Evolutionary conservation across 1,140 invertebrate genomes (phyloP), one percentile per base, ranked within the genome.

Genomic region (Nomia melanderi): DNA sequence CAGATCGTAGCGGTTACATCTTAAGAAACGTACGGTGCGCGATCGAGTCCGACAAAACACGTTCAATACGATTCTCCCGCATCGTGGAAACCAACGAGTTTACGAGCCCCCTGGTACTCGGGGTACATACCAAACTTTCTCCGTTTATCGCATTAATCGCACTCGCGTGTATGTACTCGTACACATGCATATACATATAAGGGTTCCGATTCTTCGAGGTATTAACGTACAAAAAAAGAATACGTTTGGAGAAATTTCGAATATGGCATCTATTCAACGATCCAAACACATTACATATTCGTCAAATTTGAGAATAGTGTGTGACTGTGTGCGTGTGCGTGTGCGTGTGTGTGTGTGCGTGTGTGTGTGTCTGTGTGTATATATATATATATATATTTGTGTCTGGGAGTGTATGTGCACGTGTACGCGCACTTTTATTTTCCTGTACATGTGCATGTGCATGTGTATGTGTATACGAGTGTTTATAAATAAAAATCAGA

Each of bases 141-240:
- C 41, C 14, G 39, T 41, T 41, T n/a, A n/a, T n/a, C n/a, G n/a
- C n/a, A 7, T n/a, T 7, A 17, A 60, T 33, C 12, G 8, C 41
- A 14, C 7, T 20, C 31, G 31, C 56, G 29, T 59, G 36, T 60
- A 60, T 33, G 57, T 36, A 33, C 31, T 47, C 62, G 36, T 47
- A 29, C 23, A 64, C 41, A 57, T 31, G 33, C 27, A 44, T 59
- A 59, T 54, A 70, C 27, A 44, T 59, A 59, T 54, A 70, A 54
- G 78, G 79, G 75, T 74, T 82, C n/a, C 25, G 33, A 50, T 27
- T 66, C 66, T 69, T 71, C 27, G 77, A 54, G 64, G 57, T 84
- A 69, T 74, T 80, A 44, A 27, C 47, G 78, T 86, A 78, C 53
- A 82, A 36, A 77, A 78, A 88, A 72, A 87, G 63, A 80, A 79